Conservation (phyloP, 2,888 invertebrate genomes). For the Hipparchia sbordonii region DNA sequence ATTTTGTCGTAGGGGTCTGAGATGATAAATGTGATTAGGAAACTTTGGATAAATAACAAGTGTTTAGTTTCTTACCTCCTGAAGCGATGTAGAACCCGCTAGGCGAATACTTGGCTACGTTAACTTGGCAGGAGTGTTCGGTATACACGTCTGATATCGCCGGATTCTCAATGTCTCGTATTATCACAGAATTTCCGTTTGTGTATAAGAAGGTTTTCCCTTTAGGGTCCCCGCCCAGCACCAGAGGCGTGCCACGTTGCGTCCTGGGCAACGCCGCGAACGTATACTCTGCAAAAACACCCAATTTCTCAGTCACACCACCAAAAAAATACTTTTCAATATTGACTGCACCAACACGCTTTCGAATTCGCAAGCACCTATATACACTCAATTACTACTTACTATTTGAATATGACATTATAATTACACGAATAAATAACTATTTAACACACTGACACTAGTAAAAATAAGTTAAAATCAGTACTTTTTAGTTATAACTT, state of each 20-base stretch:
- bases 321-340: slow-evolving; percentile 27
- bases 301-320: slow-evolving; percentile 32
- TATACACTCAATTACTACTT: slow-evolving; percentile 54
- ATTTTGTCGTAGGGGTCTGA: too few relatives aligned
- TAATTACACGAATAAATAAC: slow-evolving; percentile 51
- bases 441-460: slow-evolving; percentile 55
- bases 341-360: slow-evolving; percentile 48
- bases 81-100: slow-evolving; percentile 99
- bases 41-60: background rate
- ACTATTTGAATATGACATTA: slow-evolving; percentile 80
- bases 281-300: slow-evolving; percentile 87
- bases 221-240: slow-evolving; percentile 97
- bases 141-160: slow-evolving; percentile 97
- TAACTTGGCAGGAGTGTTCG: slow-evolving; percentile 97
- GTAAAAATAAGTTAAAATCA: slow-evolving; percentile 56
- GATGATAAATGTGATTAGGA: too few relatives aligned
- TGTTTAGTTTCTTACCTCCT: slow-evolving; percentile 87
- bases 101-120: slow-evolving; percentile 98
- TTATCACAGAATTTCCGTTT: slow-evolving; percentile 98
- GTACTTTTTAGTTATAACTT: slow-evolving; percentile 62
- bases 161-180: slow-evolving; percentile 98
- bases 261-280: slow-evolving; percentile 98
- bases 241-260: slow-evolving; percentile 96
- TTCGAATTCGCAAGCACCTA: slow-evolving; percentile 40
- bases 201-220: slow-evolving; percentile 98